phyloP scores from a whole-genome alignment of 2,888 invertebrate species.

The Nysson spinosus region DNA sequence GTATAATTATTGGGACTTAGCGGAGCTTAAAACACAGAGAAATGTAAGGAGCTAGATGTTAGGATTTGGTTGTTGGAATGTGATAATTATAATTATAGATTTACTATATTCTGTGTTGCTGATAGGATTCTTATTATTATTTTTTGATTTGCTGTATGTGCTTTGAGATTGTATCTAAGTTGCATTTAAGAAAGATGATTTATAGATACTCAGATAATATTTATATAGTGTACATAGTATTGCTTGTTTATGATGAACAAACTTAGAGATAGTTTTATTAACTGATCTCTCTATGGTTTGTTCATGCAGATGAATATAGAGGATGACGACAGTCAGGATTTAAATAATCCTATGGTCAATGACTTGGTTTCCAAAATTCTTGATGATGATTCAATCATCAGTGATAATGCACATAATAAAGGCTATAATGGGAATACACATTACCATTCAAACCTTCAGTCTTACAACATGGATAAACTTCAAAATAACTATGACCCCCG shows the following conservation, averaged over 20 bases:
- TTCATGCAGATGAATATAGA: constrained; percentile 67
- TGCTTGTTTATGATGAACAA: too few relatives aligned
- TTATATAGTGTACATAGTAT: too few relatives aligned
- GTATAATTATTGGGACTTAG: constrained; percentile 72
- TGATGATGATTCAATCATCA: constrained; percentile 79
- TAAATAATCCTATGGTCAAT: constrained; percentile 81
- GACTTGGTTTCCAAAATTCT: constrained; percentile 83
- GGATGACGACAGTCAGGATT: constrained; percentile 73
- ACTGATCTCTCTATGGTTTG: constrained; percentile 14
- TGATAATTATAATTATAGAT: not conserved
- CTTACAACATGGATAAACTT: constrained; percentile 42
- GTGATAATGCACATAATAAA: constrained; percentile 61
- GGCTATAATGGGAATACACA: constrained; percentile 65
- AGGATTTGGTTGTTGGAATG: too few relatives aligned
- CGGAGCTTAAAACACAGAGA: constrained; percentile 42
- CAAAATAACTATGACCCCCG: constrained; percentile 33
- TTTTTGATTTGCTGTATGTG: too few relatives aligned
- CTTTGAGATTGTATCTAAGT: too few relatives aligned
- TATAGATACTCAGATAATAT: too few relatives aligned
- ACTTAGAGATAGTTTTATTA: not conserved
- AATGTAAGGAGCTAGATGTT: constrained; percentile 40
- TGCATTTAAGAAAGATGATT: too few relatives aligned
- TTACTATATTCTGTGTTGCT: not conserved
- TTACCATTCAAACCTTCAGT: constrained; percentile 41
- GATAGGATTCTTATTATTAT: too few relatives aligned